A percentile compares a stretch with the other conserved stretches of the same genome.
Conservation (phyloP, 2,113 vertebrate species). For the Lepus americanus region DNA sequence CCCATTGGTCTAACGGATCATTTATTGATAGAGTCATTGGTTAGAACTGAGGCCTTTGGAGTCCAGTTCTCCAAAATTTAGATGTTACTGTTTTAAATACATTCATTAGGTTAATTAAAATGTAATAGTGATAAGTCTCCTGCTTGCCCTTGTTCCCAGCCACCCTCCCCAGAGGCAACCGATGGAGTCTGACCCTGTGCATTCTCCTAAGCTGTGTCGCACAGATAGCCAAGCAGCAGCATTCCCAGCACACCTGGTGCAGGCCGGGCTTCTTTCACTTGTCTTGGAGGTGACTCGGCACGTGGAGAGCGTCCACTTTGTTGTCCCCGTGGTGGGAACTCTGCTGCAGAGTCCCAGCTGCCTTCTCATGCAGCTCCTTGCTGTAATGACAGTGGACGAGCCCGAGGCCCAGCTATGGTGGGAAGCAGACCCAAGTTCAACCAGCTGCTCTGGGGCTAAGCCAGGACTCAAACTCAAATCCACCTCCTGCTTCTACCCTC, state of each 20-base stretch:
- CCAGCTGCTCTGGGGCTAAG: background rate
- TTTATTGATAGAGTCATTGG: background rate
- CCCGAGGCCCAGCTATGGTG: background rate
- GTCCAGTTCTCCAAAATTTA: background rate
- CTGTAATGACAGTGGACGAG: background rate
- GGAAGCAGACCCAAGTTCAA: background rate
- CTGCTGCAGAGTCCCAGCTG: background rate
- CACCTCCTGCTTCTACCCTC: background rate
- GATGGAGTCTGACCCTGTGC: background rate
- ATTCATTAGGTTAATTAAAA: background rate
- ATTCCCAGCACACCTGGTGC: rapidly evolving
- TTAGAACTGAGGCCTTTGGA: background rate
- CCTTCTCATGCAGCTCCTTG: rapidly evolving
- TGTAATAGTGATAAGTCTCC: background rate
- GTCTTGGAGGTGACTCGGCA: slow-evolving; percentile 1
- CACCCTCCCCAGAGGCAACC: background rate
- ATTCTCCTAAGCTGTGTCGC: background rate
- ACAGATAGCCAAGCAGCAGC: background rate
- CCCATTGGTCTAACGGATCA: background rate
- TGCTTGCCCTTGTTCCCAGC: background rate
- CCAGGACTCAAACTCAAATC: background rate
- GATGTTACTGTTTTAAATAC: background rate
- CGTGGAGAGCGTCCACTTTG: background rate
- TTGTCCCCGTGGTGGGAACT: background rate
- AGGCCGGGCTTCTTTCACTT: background rate